These are phyloP conservation scores for Drosophila buzzatii DNA, from an alignment of 2,888 invertebrate species.

Conservation along the genomic window DNA sequence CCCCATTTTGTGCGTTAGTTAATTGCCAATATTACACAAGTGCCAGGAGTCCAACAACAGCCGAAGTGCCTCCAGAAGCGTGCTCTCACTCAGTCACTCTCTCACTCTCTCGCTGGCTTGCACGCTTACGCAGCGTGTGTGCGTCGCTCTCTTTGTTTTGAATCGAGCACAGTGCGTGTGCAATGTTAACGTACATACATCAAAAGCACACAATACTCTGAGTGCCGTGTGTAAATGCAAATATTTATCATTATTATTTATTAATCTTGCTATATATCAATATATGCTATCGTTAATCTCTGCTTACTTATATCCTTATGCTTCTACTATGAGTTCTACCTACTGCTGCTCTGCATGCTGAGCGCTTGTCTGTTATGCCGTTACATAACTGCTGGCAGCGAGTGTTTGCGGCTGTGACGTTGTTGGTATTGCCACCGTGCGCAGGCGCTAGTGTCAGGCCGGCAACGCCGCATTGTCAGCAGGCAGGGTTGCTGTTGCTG, in stretches of 20 bases:
- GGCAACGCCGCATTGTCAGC: slow-evolving; percentile 52
- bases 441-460: slow-evolving; percentile 48
- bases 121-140: slow-evolving; percentile 16
- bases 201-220: not conserved
- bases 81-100: slow-evolving; percentile 21
- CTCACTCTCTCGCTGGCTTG: not conserved
- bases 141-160: slow-evolving; percentile 25
- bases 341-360: not conserved
- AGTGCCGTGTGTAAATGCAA: not conserved
- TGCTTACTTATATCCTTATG: too few species aligned
- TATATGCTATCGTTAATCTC: not conserved
- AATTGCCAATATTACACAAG: slow-evolving; percentile 81
- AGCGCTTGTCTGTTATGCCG: not conserved
- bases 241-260: not conserved
- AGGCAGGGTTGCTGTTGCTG: slow-evolving; percentile 39
- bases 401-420: slow-evolving; percentile 43
- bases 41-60: slow-evolving; percentile 44
- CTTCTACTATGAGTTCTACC: not conserved
- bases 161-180: slow-evolving; percentile 33
- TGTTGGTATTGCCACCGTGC: slow-evolving; percentile 40
- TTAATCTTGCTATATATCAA: not conserved
- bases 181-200: slow-evolving; percentile 25
- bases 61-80: slow-evolving; percentile 60
- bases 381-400: slow-evolving; percentile 45
- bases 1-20: slow-evolving; percentile 73